A percentile compares a stretch with the other conserved stretches of the same genome.
These are phyloP conservation scores for Pteruthius melanotis DNA, from an alignment of 2,113 vertebrate species.

Conservation along the genomic window DNA sequence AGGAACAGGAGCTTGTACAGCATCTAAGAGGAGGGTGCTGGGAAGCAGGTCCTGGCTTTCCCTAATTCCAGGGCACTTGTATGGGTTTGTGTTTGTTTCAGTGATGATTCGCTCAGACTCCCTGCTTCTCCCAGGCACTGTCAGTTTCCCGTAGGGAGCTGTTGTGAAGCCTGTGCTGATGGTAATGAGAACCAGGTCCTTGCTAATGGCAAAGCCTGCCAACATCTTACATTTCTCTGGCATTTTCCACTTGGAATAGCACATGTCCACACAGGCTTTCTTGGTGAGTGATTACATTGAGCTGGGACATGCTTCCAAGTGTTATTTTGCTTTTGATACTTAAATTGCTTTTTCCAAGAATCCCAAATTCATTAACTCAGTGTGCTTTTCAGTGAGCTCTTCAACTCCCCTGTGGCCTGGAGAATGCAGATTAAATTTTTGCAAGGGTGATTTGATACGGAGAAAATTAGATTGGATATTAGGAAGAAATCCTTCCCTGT, in stretches of 20 bases:
- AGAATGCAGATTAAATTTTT: neutral
- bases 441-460: neutral
- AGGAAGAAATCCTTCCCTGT: neutral
- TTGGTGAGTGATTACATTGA: neutral
- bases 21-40: neutral
- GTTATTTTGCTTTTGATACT: neutral
- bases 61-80: neutral
- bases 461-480: neutral
- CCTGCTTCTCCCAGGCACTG: neutral
- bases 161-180: neutral
- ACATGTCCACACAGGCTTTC: neutral
- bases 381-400: neutral
- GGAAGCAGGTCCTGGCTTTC: neutral
- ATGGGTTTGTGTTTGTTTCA: neutral
- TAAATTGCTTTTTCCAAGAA: neutral
- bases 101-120: neutral
- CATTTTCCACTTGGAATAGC: neutral
- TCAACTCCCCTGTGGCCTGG: neutral
- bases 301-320: neutral
- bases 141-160: neutral
- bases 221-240: neutral
- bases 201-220: neutral
- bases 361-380: neutral
- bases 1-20: neutral
- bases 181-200: neutral